Evolutionary conservation across 2,797 vertebrate genomes (phyloP).

Genomic region (Gymnothorax reevesii): DNA sequence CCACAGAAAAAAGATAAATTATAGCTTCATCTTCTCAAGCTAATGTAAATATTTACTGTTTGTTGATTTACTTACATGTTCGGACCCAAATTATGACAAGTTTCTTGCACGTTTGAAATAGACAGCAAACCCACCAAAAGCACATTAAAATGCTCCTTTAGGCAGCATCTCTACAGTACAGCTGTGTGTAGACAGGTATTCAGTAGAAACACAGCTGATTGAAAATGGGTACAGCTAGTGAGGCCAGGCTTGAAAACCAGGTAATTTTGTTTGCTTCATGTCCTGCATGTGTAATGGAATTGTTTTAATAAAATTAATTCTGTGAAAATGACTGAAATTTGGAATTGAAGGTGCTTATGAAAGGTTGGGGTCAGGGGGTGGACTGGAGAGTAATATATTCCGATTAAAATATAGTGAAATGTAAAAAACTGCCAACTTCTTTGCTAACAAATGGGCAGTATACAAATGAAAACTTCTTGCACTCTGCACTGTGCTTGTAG

Average conservation of each 20-base stretch:
- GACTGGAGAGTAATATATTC: too few relatives aligned
- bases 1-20: not conserved
- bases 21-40: not conserved
- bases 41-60: too few relatives aligned
- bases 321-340: too few relatives aligned
- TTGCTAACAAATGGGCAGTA: too few relatives aligned
- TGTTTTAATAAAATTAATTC: too few relatives aligned
- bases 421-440: too few relatives aligned
- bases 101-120: not conserved
- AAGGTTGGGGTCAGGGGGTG: too few relatives aligned
- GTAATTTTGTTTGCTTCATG: not conserved
- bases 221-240: not conserved
- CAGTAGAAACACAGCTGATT: not conserved
- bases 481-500: not conserved
- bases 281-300: not conserved
- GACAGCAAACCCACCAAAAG: not conserved
- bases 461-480: not conserved
- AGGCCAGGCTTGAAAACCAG: not conserved
- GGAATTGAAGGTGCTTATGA: too few relatives aligned
- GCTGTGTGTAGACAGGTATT: not conserved
- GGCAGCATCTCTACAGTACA: not conserved
- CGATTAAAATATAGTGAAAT: too few relatives aligned
- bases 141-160: not conserved
- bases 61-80: too few relatives aligned
- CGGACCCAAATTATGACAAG: too few relatives aligned